Evolutionary conservation across 2,888 invertebrate genomes (phyloP).

Genomic region (Nomada ferruginata): DNA sequence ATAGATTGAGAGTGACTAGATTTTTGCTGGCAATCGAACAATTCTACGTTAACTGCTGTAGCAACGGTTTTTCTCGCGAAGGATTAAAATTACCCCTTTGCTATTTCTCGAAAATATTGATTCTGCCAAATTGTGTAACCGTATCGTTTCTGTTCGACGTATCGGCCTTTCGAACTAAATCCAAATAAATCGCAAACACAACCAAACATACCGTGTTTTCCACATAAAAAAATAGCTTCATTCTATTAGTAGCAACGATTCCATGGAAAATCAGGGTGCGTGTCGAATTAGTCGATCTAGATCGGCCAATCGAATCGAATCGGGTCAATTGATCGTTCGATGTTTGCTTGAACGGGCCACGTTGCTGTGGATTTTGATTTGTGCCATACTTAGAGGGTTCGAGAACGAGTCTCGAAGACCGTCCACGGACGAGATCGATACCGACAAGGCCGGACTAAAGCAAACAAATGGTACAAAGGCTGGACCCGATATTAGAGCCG

Average conservation of each 20-base stretch:
- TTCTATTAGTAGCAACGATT: not conserved
- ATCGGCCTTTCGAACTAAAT: not conserved
- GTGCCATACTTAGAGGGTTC: slow-evolving; percentile 17
- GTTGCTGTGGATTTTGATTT: slow-evolving; percentile 31
- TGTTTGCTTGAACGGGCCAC: slow-evolving; percentile 16
- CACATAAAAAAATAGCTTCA: too few species aligned
- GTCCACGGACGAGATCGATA: slow-evolving; percentile 60
- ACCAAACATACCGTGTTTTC: not conserved
- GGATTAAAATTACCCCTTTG: too few species aligned
- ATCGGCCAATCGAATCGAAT: slow-evolving; percentile 13
- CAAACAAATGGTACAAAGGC: slow-evolving; percentile 80
- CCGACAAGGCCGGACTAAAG: slow-evolving; percentile 64
- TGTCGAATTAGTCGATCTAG: slow-evolving; percentile 30
- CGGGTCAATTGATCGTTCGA: not conserved
- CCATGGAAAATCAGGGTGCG: not conserved
- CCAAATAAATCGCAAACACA: slow-evolving; percentile 3
- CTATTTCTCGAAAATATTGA: too few species aligned
- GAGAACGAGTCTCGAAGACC: slow-evolving; percentile 45
- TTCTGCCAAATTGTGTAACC: not conserved
- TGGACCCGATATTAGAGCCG: slow-evolving; percentile 76
- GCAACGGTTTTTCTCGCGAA: too few species aligned
- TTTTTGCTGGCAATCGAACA: too few species aligned
- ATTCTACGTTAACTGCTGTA: too few species aligned
- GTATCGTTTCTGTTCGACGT: not conserved
- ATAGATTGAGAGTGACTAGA: too few species aligned